phyloP scores from a whole-genome alignment of 2,888 invertebrate species.

The Lysandra bellargus region DNA sequence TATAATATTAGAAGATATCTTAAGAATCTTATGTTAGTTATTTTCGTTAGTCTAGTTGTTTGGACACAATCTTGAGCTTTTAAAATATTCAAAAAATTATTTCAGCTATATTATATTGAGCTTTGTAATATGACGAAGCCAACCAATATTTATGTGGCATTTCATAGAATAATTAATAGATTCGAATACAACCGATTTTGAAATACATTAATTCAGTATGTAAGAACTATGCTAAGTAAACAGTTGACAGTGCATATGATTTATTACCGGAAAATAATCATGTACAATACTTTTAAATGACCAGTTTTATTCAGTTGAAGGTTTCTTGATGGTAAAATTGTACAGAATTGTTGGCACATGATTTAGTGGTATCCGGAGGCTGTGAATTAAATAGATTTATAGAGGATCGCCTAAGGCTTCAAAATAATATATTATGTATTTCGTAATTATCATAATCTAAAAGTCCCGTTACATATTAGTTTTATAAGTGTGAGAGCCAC shows the following conservation, averaged over 20 bases:
- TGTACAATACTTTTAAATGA: neutral
- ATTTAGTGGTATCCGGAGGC: slow-evolving; percentile 16
- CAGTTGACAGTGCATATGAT: neutral
- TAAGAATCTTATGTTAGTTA: neutral
- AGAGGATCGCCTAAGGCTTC: neutral
- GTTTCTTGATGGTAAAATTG: neutral
- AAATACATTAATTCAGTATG: neutral
- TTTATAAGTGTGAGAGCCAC: no score
- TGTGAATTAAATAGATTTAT: slow-evolving; percentile 20
- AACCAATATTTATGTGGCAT: no score
- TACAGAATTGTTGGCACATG: neutral
- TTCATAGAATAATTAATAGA: no score
- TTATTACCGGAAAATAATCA: neutral
- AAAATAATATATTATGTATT: neutral
- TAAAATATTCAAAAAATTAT: no score
- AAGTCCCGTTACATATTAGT: neutral
- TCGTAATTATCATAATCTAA: neutral
- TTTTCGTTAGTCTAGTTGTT: no score
- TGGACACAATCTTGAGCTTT: no score
- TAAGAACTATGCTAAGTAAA: neutral
- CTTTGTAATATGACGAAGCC: no score
- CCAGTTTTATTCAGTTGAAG: neutral
- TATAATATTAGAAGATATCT: neutral
- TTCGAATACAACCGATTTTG: neutral
- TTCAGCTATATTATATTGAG: no score